phyloP scores from a whole-genome alignment of 2,113 vertebrate species.

The Caracal caracal region DNA sequence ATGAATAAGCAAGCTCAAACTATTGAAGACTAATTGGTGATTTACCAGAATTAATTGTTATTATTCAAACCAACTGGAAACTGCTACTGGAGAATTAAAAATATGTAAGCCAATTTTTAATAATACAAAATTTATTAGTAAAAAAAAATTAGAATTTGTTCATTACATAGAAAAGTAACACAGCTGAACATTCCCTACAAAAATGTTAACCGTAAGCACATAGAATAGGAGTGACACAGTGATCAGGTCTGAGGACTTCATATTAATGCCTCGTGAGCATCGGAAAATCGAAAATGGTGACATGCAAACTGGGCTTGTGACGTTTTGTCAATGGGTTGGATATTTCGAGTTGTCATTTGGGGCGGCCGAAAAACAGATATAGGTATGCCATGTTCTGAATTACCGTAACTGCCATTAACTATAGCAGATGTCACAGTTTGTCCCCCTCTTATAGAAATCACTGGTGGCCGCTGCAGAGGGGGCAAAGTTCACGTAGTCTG shows the following conservation, averaged over 20 bases:
- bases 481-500: conserved; percentile 86
- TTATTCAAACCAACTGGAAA: neutral
- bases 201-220: neutral
- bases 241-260: neutral
- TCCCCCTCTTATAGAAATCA: conserved; percentile 88
- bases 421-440: conserved; percentile 90
- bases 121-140: conserved; percentile 84
- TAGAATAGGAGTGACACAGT: neutral
- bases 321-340: conserved; percentile 48
- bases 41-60: neutral
- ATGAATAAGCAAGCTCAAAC: neutral
- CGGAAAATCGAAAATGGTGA: conserved; percentile 55
- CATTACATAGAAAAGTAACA: conserved; percentile 48
- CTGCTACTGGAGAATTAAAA: neutral
- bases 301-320: neutral
- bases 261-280: neutral
- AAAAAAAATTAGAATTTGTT: conserved; percentile 73
- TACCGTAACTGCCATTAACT: conserved; percentile 83
- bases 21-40: neutral
- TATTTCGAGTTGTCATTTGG: conserved; percentile 34
- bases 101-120: conserved; percentile 1
- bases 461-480: conserved; percentile 77
- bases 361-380: neutral
- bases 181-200: neutral
- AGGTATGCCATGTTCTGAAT: neutral